Conservation (phyloP, 2,113 vertebrate species). For the Vicugna pacos region DNA sequence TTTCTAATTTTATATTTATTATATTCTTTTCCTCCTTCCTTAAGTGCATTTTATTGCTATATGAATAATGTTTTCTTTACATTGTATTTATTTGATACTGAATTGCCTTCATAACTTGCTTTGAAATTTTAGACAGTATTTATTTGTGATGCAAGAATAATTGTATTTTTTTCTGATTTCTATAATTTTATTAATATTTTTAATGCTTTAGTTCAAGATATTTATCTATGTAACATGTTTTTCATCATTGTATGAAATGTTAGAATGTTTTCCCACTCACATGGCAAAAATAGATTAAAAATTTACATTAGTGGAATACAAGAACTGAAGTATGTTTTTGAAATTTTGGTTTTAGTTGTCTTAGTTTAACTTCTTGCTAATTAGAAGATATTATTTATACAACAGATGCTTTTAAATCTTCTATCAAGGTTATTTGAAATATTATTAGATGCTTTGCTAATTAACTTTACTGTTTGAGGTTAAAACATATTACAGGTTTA, state of each 20-base stretch:
- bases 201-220: neutral
- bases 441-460: neutral
- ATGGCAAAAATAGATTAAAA: neutral
- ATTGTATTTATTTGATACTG: neutral
- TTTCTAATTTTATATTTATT: neutral
- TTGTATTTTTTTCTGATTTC: neutral
- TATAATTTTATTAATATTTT: neutral
- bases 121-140: neutral
- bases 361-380: neutral
- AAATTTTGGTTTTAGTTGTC: neutral
- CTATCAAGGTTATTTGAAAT: neutral
- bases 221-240: neutral
- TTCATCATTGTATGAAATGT: neutral
- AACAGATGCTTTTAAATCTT: neutral
- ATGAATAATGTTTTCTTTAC: neutral
- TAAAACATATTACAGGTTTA: neutral
- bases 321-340: neutral
- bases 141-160: neutral
- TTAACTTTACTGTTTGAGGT: neutral
- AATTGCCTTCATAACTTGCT: neutral
- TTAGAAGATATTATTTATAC: neutral
- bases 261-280: neutral
- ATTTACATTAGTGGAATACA: neutral
- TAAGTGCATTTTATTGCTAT: neutral
- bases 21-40: neutral